phyloP scores from a whole-genome alignment of 2,797 vertebrate genomes.

The Bovichtus diacanthus region DNA sequence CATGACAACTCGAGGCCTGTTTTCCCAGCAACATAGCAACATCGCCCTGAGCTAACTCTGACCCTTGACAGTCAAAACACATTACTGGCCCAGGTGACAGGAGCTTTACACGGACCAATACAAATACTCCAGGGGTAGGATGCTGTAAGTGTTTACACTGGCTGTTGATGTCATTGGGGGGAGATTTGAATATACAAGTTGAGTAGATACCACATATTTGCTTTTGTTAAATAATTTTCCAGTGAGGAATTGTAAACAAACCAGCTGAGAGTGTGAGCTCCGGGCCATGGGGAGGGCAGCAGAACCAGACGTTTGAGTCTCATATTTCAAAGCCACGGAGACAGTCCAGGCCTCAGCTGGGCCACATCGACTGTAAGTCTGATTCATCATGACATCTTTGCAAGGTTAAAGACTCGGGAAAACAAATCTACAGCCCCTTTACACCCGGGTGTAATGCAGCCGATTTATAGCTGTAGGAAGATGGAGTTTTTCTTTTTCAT shows the following conservation, averaged over 20 bases:
- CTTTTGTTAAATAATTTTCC: conserved; percentile 46
- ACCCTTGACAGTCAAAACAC: conserved; percentile 75
- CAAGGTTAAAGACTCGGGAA: conserved; percentile 66
- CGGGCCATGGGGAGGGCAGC: conserved; percentile 18
- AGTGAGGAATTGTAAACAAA: conserved; percentile 45
- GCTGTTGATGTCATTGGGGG: conserved; percentile 33
- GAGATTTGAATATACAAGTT: conserved; percentile 47
- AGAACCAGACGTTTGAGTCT: conserved; percentile 38
- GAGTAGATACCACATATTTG: conserved; percentile 47
- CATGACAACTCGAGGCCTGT: conserved; percentile 79
- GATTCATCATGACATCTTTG: conserved; percentile 61
- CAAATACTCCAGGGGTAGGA: conserved; percentile 49
- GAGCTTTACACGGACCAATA: conserved; percentile 48
- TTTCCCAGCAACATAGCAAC: conserved; percentile 75
- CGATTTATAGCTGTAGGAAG: conserved; percentile 53
- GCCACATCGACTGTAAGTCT: conserved; percentile 44
- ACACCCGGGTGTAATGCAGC: conserved; percentile 34
- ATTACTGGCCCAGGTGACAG: conserved; percentile 70
- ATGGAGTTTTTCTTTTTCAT: conserved; percentile 66
- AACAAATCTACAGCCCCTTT: conserved; percentile 52
- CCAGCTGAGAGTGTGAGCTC: conserved; percentile 28
- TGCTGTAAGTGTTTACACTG: conserved; percentile 10
- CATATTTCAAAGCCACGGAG: conserved; percentile 47
- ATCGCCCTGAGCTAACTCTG: conserved; percentile 66
- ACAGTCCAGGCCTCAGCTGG: conserved; percentile 47